Evolutionary conservation across 2,888 invertebrate genomes (phyloP), one percentile per base, ranked within the genome.

Genomic region (Ectemnius continuus): DNA sequence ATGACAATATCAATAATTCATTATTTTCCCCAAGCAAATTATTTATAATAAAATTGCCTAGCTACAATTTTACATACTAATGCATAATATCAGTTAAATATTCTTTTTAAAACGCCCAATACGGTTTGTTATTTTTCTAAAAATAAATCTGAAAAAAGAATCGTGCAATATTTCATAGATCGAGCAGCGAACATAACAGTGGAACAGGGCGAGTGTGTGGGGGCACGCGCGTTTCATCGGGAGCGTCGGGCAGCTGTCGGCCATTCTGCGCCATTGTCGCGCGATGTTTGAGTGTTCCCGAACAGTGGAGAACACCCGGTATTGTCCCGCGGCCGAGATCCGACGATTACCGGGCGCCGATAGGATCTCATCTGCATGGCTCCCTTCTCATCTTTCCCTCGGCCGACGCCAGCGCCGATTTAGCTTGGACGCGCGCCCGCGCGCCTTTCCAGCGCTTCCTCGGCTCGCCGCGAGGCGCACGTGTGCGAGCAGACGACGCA

Each of bases 281-380:
- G 81, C 85, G 82, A 88, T 88, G 90, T 89, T 89, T 85, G 90
- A 90, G 90, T 88, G 89, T 88, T 88, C 85, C 87, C 83, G 88
- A 89, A 89, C 87, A 86, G 85, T 85, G 81, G 86, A 88, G 89
- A 88, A 88, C 87, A 71, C 86, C 87, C 87, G 85, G 88, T 88
- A 90, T 90, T 90, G 89, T 90, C 86, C 88, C 82, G 84, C 14
- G 14, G 14, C 61, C 71, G 86, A 90, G 90, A 90, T 90, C 89
- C 84, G 84, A 85, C 87, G 90, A 90, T 90, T 89, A 89, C 88
- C 84, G 66, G 66, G 11, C 71, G 68, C 74, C 84, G 90, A 90
- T 90, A 90, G 82, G 75, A 90, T 90, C 90, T 89, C 90, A 90
- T 90, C 90, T 90, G 88, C 90, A 90, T 90, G 88, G 87, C 82